Percentiles rank a stretch among this genome's conserved stretches.
Conservation (phyloP, 2,113 vertebrate genomes). For the Pedetes capensis region DNA sequence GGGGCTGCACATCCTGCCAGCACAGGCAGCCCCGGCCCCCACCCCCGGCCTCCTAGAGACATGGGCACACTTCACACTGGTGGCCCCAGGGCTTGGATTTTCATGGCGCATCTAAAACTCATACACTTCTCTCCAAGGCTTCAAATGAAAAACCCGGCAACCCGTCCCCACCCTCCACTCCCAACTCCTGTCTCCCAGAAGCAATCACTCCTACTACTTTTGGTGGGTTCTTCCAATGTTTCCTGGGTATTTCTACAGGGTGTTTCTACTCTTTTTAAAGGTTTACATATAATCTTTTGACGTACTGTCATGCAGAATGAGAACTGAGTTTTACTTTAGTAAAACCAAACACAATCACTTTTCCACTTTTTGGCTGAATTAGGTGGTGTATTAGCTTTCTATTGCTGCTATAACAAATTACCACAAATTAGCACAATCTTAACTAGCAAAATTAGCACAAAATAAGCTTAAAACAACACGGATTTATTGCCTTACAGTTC, state of each 20-base stretch:
- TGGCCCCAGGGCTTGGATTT: not conserved
- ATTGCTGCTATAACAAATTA: not conserved
- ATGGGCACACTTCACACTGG: rapidly evolving
- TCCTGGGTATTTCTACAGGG: not conserved
- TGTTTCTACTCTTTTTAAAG: not conserved
- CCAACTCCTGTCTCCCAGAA: not conserved
- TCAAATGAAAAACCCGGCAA: not conserved
- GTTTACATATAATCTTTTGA: not conserved
- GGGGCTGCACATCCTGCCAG: not conserved
- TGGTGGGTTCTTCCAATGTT: not conserved
- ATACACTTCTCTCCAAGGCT: not conserved
- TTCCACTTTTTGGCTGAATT: not conserved
- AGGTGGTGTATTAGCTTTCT: not conserved
- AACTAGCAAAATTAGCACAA: not conserved
- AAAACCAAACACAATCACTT: not conserved
- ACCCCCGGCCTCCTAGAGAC: not conserved
- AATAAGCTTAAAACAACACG: not conserved
- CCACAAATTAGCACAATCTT: not conserved
- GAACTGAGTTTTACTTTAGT: not conserved
- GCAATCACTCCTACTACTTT: not conserved
- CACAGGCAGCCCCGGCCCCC: not conserved
- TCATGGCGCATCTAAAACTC: not conserved
- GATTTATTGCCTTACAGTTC: not conserved
- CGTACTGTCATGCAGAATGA: not conserved
- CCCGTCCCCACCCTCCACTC: not conserved